Conservation (phyloP, 2,888 invertebrate genomes). For the Dasypolia templi region DNA sequence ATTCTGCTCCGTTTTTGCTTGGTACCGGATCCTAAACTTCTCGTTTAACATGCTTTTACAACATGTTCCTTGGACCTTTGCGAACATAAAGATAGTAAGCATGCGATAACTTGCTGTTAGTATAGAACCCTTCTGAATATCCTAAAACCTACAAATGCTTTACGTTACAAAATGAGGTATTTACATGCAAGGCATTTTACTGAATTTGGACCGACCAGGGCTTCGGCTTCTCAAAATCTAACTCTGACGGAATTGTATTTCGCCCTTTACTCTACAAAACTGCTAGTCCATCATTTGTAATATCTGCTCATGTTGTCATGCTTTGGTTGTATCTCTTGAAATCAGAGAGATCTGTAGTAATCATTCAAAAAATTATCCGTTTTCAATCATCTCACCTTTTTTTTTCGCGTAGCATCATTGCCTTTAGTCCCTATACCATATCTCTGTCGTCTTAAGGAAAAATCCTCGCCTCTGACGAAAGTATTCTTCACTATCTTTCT, state of each 20-base stretch:
- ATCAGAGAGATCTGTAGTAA: background rate
- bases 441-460: conserved; percentile 23
- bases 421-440: background rate
- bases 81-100: conserved; percentile 19
- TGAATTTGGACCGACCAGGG: background rate
- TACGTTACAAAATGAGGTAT: background rate
- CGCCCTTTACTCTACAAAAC: background rate
- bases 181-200: background rate
- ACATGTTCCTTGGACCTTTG: conserved; percentile 6
- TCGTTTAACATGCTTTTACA: conserved; percentile 30
- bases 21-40: conserved; percentile 35
- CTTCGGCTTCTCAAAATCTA: background rate
- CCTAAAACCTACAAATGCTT: background rate
- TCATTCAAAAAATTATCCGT: background rate
- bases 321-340: background rate
- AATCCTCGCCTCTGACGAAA: conserved; percentile 1
- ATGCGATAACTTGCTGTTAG: conserved; percentile 31
- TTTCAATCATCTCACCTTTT: background rate
- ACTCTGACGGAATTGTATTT: background rate
- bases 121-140: background rate
- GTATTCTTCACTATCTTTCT: background rate
- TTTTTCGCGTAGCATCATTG: background rate
- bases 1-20: conserved; percentile 43
- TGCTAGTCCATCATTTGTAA: conserved; percentile 6
- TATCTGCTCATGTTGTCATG: background rate